A percentile compares a stretch with the other conserved stretches of the same genome.
phyloP scores from a whole-genome alignment of 1,140 invertebrate genomes.

The Ylistrum balloti region DNA sequence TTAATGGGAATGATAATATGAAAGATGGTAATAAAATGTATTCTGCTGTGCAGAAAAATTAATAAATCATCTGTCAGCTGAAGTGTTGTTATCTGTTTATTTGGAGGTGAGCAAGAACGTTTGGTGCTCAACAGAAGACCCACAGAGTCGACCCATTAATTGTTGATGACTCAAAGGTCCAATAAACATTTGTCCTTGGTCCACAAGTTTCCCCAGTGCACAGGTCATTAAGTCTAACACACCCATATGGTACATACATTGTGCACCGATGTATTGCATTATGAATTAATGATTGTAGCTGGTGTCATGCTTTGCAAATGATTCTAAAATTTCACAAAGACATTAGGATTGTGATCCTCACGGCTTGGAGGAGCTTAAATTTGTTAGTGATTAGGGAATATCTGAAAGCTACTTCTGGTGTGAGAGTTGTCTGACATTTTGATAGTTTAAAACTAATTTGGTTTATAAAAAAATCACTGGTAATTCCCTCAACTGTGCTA shows the following conservation, averaged over 20 bases:
- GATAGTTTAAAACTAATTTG: neutral
- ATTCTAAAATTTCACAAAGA: neutral
- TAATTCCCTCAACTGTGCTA: neutral
- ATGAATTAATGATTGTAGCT: neutral
- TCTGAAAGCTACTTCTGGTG: neutral
- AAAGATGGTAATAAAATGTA: neutral
- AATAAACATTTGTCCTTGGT: constrained; percentile 5
- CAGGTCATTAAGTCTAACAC: neutral
- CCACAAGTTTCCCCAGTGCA: neutral
- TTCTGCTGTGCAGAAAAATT: constrained; percentile 5
- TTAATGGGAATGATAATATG: neutral
- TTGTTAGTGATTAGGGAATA: neutral
- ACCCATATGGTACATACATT: neutral
- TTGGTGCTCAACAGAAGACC: neutral
- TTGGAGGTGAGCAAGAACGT: neutral
- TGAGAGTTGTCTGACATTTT: neutral
- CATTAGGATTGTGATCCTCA: no score
- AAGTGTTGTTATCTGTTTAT: neutral
- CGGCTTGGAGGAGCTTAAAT: neutral
- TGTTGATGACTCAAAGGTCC: neutral
- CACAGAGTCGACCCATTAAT: neutral
- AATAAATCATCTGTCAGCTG: constrained; percentile 13
- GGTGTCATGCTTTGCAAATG: neutral
- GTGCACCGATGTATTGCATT: neutral
- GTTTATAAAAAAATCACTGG: neutral